Evolutionary conservation across 2,797 vertebrate genomes (phyloP), one percentile per base, ranked within the genome.

Genomic region (Periophthalmus magnuspinnatus): DNA sequence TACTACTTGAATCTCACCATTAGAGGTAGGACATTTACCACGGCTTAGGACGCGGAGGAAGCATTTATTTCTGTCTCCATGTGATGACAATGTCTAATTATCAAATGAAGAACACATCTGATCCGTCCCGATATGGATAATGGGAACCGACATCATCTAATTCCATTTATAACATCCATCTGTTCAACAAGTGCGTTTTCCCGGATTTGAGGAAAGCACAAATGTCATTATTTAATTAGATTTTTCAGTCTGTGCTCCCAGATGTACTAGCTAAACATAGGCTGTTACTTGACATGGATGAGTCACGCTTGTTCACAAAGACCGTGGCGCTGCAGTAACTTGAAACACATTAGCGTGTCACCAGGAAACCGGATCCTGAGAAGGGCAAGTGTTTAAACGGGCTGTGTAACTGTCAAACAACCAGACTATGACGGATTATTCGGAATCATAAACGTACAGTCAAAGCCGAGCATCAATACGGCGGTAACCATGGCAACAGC

Each of bases 231-330:
- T 77, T 81, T 57, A 65, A 57, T 57, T 47, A 74, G 68, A n/a
- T 65, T 81, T 84, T 82, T 78, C 38, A 72, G 67, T 77, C 63
- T 67, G 57, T 68, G 54, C 19, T 63, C 66, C 50, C 41, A 61
- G 16, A 57, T 54, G 41, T 52, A 60, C 19, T 47, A 57, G 76
- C 81, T 82, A 88, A 83, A 84, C 85, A 84, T 79, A 85, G 79
- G 41, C 3, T 33, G 61, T 50, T 24, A 9, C 60, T 70, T 70
- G 19, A 7, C 75, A 80, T 69, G 75, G 74, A 81, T 89, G 87
- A 89, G 65, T 87, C 84, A 83, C 47, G 33, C 67, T 48, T 63
- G 62, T 74, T 48, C 48, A 45, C 67, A 64, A 79, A 79, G 79
- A 72, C 74, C 24, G 74, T 81, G 76, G 22, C 38, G 36, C 69